phyloP scores from a whole-genome alignment of 2,888 invertebrate species.

The Leptinotarsa rubiginosa region DNA sequence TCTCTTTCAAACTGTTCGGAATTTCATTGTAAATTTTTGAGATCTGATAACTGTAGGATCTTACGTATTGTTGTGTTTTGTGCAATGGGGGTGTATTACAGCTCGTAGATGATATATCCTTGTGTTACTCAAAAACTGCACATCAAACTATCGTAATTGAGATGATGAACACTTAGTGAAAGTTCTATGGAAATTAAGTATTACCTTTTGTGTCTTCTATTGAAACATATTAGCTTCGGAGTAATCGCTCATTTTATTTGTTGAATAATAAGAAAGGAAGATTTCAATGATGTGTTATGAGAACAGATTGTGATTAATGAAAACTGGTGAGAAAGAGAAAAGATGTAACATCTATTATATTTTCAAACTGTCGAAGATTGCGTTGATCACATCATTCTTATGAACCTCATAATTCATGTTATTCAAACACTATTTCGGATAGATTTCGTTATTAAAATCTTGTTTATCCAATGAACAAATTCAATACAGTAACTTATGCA shows the following conservation, averaged over 20 bases:
- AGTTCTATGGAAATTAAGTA: constrained; percentile 3
- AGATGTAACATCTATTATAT: not conserved
- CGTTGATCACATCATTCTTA: not conserved
- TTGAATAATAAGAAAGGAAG: constrained; percentile 16
- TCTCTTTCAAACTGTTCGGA: too few species aligned
- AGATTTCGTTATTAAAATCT: too few species aligned
- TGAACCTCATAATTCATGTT: not conserved
- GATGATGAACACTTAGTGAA: constrained; percentile 2
- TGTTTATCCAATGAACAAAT: too few species aligned
- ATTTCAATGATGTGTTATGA: constrained; percentile 10
- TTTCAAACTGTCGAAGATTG: constrained; percentile 5
- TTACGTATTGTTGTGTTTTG: too few species aligned
- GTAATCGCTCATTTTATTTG: constrained; percentile 4
- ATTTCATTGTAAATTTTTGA: too few species aligned
- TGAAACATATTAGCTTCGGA: not conserved
- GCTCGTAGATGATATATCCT: not conserved
- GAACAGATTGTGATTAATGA: constrained; percentile 6
- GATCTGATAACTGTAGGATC: too few species aligned
- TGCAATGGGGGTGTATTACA: too few species aligned
- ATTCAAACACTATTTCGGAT: too few species aligned
- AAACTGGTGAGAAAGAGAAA: not conserved
- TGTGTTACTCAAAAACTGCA: not conserved
- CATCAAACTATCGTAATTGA: not conserved
- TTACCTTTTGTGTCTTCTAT: not conserved
- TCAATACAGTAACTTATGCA: too few species aligned